Percentiles rank a stretch among this genome's conserved stretches.
Evolutionary conservation across 2,113 vertebrate genomes (phyloP).

Genomic region (Hypocryptadius cinnamomeus): DNA sequence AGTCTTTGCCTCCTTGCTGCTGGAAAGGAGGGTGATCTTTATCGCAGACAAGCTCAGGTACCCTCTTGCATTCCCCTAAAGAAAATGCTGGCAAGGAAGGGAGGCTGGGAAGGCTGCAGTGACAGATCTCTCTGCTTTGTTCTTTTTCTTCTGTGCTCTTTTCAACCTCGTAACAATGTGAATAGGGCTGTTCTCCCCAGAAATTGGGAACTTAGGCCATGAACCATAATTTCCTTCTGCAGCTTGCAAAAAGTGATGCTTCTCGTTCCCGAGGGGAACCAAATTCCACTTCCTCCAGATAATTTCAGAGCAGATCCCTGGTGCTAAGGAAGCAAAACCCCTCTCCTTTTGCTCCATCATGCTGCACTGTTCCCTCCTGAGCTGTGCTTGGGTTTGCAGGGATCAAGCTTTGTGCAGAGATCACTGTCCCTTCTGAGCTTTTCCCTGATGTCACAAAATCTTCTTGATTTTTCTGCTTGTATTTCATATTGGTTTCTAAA

Average conservation of each 20-base stretch:
- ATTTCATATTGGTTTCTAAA: not conserved
- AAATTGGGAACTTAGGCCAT: not conserved
- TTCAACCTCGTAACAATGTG: fast-evolving
- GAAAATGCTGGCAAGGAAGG: not conserved
- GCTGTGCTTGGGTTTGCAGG: not conserved
- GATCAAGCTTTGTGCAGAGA: not conserved
- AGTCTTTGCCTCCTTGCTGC: conserved; percentile 84
- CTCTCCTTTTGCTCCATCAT: not conserved
- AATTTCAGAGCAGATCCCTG: not conserved
- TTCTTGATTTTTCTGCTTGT: not conserved
- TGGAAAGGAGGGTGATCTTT: conserved; percentile 93
- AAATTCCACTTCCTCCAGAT: not conserved
- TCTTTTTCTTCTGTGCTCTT: not conserved
- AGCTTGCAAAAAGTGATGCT: not conserved
- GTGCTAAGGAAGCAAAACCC: not conserved
- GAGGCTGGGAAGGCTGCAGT: not conserved
- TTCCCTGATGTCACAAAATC: not conserved
- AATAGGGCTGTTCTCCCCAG: not conserved
- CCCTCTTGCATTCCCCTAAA: not conserved
- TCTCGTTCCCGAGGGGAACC: not conserved
- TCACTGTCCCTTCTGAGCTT: not conserved
- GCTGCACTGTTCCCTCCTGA: not conserved
- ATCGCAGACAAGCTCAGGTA: conserved; percentile 96
- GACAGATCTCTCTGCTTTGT: not conserved
- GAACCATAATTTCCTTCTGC: not conserved